These are phyloP conservation scores for Actinostola sp. DNA, from an alignment of 92 coral and sea anemone genomes.

Conservation along the genomic window DNA sequence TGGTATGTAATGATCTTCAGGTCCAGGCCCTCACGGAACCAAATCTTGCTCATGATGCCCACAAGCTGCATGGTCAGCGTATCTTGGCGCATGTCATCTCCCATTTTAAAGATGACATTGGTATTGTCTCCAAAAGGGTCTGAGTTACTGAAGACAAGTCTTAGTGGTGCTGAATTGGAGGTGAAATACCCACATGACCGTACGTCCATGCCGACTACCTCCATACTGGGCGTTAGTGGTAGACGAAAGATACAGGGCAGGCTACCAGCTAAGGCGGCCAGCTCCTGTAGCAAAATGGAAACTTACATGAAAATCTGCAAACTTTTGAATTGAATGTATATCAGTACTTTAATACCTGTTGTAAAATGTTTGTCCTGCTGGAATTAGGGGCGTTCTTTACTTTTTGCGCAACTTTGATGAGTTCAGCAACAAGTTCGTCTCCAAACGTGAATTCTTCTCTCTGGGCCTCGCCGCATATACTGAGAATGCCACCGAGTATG, in stretches of 20 bases:
- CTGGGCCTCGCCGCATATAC: conserved; percentile 92
- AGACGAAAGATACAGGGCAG: conserved; percentile 74
- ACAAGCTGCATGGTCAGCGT: conserved; percentile 95
- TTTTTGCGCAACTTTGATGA: conserved; percentile 85
- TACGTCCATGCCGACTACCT: conserved; percentile 73
- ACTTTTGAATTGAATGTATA: no score
- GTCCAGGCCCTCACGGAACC: conserved; percentile 97
- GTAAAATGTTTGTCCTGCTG: conserved; percentile 68
- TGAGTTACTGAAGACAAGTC: conserved; percentile 80
- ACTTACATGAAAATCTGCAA: no score
- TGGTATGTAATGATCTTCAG: conserved; percentile 94
- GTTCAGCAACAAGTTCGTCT: conserved; percentile 86
- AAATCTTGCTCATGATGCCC: conserved; percentile 96
- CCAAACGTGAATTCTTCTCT: conserved; percentile 89
- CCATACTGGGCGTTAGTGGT: conserved; percentile 91
- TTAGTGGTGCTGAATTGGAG: conserved; percentile 94
- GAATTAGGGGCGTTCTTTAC: conserved; percentile 85
- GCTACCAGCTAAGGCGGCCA: conserved; percentile 77
- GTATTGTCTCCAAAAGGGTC: conserved; percentile 89
- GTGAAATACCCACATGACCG: conserved; percentile 87
- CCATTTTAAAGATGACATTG: conserved; percentile 96
- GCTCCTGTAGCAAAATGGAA: conserved; percentile 41
- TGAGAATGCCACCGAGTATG: conserved; percentile 86
- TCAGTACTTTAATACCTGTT: no score
- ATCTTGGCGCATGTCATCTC: conserved; percentile 98